These are phyloP conservation scores for Chrysolina americana DNA, from an alignment of 2,888 invertebrate species.

Conservation along the genomic window DNA sequence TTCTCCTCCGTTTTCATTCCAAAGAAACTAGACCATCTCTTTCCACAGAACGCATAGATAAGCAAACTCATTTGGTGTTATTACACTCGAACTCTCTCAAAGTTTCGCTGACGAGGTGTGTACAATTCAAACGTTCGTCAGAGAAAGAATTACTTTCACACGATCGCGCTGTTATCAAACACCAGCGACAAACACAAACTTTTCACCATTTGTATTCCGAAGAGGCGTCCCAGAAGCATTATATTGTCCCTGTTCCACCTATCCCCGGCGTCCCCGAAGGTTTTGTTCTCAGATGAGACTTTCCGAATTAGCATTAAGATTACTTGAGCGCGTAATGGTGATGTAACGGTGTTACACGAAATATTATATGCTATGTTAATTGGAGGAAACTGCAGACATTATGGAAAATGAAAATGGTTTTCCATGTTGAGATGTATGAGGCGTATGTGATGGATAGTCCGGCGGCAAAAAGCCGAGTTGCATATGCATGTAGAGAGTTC, in stretches of 20 bases:
- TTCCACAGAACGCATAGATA: conserved; percentile 18
- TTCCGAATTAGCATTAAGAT: conserved; percentile 26
- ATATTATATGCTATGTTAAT: conserved; percentile 22
- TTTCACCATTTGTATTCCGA: conserved; percentile 41
- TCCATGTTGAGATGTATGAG: conserved; percentile 10
- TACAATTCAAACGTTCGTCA: conserved; percentile 34
- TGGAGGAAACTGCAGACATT: neutral
- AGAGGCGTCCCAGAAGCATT: conserved; percentile 37
- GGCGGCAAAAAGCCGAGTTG: neutral
- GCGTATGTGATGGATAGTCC: conserved; percentile 4
- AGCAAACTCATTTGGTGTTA: conserved; percentile 37
- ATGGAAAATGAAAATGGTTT: conserved; percentile 12
- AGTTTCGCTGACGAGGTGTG: conserved; percentile 35
- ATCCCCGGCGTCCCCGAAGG: conserved; percentile 35
- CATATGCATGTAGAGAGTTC: too few species aligned
- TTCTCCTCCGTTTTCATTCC: neutral
- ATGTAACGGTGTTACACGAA: conserved; percentile 18
- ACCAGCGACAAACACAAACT: conserved; percentile 29
- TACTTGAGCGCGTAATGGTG: conserved; percentile 24
- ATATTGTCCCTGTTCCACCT: conserved; percentile 41
- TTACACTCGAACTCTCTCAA: conserved; percentile 25
- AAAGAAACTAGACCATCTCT: neutral
- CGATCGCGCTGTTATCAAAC: conserved; percentile 34
- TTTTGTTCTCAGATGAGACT: conserved; percentile 30
- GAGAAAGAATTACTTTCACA: conserved; percentile 32